A percentile compares a stretch with the other conserved stretches of the same genome.
Evolutionary conservation across 2,797 vertebrate genomes (phyloP).

Genomic region (Coluber constrictor): DNA sequence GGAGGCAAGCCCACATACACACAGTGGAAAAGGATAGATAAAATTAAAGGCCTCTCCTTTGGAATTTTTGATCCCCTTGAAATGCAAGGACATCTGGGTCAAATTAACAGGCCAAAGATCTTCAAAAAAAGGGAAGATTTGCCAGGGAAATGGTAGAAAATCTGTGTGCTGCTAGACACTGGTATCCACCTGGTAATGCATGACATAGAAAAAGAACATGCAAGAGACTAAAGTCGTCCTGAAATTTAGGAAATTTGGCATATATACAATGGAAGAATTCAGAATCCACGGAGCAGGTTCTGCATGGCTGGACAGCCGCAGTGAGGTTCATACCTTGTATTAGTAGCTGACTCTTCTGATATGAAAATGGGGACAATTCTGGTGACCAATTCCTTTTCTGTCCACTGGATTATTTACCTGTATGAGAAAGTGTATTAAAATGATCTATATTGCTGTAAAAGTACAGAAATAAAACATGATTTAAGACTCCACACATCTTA

Average conservation of each 20-base stretch:
- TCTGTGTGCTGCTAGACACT: constrained; percentile 28
- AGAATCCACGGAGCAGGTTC: constrained; percentile 72
- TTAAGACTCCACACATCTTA: no score
- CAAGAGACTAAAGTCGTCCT: constrained; percentile 78
- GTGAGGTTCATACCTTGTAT: constrained; percentile 84
- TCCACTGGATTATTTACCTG: constrained; percentile 89
- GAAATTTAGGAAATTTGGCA: constrained; percentile 77
- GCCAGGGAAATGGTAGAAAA: constrained; percentile 25
- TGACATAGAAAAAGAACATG: constrained; percentile 81
- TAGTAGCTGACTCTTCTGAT: constrained; percentile 79
- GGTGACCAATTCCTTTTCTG: constrained; percentile 82
- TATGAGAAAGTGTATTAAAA: background rate
- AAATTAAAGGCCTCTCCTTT: constrained; percentile 82
- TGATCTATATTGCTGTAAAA: background rate
- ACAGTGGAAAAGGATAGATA: constrained; percentile 85
- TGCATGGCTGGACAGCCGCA: constrained; percentile 81
- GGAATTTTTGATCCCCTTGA: constrained; percentile 85
- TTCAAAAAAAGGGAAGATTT: constrained; percentile 69
- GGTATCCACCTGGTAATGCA: constrained; percentile 65
- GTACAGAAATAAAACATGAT: background rate
- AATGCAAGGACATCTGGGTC: constrained; percentile 78
- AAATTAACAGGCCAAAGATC: constrained; percentile 88
- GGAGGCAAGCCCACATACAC: constrained; percentile 85
- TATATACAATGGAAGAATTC: constrained; percentile 82
- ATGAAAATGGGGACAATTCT: constrained; percentile 79